Conservation (phyloP, 2,888 invertebrate genomes). For the Luperina testacea region DNA sequence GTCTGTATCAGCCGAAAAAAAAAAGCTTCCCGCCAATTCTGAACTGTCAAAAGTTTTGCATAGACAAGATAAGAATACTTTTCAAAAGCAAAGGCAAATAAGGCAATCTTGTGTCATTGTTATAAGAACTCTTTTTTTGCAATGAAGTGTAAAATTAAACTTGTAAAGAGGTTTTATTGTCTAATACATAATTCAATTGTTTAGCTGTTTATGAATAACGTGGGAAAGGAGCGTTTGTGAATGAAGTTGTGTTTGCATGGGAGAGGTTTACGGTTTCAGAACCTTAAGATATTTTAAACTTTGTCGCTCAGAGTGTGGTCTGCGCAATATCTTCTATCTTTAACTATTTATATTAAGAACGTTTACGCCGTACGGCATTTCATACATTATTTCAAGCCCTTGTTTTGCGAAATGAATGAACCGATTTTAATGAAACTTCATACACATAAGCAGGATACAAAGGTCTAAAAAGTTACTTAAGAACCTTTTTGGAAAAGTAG, state of each 20-base stretch:
- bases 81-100: constrained; percentile 8
- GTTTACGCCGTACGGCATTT: too few relatives aligned
- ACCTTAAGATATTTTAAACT: constrained; percentile 18
- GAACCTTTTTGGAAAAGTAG: too few relatives aligned
- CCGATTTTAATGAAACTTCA: too few relatives aligned
- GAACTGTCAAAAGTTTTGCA: constrained; percentile 61
- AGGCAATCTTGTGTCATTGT: constrained; percentile 29
- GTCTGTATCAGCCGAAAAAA: constrained; percentile 46
- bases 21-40: constrained; percentile 60
- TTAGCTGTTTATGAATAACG: constrained; percentile 51
- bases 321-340: too few relatives aligned
- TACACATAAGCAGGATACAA: too few relatives aligned
- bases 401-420: too few relatives aligned
- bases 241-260: constrained; percentile 54
- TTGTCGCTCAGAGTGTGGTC: too few relatives aligned
- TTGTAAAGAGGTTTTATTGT: constrained; percentile 59
- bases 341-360: too few relatives aligned
- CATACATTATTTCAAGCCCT: too few relatives aligned
- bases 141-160: constrained; percentile 34
- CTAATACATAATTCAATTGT: constrained; percentile 62
- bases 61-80: constrained; percentile 32
- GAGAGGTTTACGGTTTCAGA: constrained; percentile 38
- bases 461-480: too few relatives aligned
- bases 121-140: constrained; percentile 21
- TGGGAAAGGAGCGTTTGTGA: constrained; percentile 57